Conservation (phyloP, 2,797 vertebrate genomes). For the Pogonophryne albipinna region DNA sequence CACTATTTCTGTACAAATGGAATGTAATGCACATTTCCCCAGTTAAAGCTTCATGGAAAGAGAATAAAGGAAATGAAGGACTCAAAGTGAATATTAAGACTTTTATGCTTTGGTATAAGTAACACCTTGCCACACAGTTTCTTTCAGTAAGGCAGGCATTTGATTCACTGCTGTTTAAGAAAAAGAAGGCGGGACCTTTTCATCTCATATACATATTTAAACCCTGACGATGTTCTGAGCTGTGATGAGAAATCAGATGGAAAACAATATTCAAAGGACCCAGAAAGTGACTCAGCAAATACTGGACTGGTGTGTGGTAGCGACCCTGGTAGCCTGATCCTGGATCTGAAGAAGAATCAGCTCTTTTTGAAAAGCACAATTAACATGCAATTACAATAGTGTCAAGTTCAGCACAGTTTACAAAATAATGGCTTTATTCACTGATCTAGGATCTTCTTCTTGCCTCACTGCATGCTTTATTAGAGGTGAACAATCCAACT, state of each 20-base stretch:
- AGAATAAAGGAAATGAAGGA: slow-evolving; percentile 57
- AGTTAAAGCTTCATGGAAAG: slow-evolving; percentile 72
- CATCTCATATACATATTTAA: slow-evolving; percentile 61
- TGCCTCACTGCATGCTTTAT: slow-evolving; percentile 18
- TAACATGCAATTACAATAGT: slow-evolving; percentile 65
- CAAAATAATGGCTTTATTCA: slow-evolving; percentile 70
- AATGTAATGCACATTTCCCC: slow-evolving; percentile 85
- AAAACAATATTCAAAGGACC: slow-evolving; percentile 44
- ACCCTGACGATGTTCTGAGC: slow-evolving; percentile 52
- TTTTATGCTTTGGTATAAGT: slow-evolving; percentile 70
- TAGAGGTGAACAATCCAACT: neutral
- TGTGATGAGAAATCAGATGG: slow-evolving; percentile 35
- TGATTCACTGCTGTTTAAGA: slow-evolving; percentile 70
- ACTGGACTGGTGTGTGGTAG: slow-evolving; percentile 62
- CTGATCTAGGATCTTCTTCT: slow-evolving; percentile 20
- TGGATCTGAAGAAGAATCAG: slow-evolving; percentile 21
- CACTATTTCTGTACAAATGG: slow-evolving; percentile 88
- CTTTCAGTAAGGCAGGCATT: slow-evolving; percentile 66
- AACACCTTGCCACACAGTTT: slow-evolving; percentile 77
- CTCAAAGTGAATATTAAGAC: slow-evolving; percentile 38
- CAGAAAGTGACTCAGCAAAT: slow-evolving; percentile 52
- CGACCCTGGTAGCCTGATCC: slow-evolving; percentile 41
- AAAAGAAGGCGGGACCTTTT: slow-evolving; percentile 42
- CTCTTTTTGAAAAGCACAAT: slow-evolving; percentile 44
- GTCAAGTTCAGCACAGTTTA: slow-evolving; percentile 66